Percentiles rank a stretch among this genome's conserved stretches.
phyloP scores from a whole-genome alignment of 2,113 vertebrate species.

The Donacobius atricapilla region DNA sequence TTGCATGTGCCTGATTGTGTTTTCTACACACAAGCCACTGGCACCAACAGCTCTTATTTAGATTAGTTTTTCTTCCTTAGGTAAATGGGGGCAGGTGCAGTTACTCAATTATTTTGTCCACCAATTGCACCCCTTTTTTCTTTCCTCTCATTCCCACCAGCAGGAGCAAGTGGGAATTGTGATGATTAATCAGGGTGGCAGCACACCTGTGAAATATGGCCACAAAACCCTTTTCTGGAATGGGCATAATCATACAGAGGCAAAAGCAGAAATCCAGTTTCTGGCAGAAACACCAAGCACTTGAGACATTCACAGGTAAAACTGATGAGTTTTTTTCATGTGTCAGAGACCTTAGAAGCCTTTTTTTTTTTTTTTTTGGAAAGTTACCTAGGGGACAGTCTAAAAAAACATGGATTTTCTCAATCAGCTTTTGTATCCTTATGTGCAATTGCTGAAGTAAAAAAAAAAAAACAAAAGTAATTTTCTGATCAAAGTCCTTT shows the following conservation, averaged over 20 bases:
- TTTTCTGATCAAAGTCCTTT: background rate
- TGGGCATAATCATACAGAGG: too few species aligned
- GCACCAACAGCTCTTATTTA: background rate
- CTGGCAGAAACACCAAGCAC: background rate
- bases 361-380: background rate
- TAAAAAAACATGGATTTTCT: background rate
- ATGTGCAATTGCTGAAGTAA: background rate
- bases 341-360: background rate
- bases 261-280: background rate
- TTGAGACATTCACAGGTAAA: background rate
- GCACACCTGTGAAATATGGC: background rate
- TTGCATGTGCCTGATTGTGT: background rate
- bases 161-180: background rate
- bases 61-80: background rate
- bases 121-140: background rate
- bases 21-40: background rate
- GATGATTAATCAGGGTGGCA: background rate
- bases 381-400: background rate
- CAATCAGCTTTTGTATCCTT: background rate
- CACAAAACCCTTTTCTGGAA: background rate
- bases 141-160: background rate
- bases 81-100: background rate
- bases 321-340: accelerated
- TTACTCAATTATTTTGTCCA: background rate
- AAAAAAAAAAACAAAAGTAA: background rate